Evolutionary conservation across 64 coral and sea anemone genomes (phyloP), one percentile per base, ranked within the genome.

Genomic region (Dendrophyllia cribrosa): DNA sequence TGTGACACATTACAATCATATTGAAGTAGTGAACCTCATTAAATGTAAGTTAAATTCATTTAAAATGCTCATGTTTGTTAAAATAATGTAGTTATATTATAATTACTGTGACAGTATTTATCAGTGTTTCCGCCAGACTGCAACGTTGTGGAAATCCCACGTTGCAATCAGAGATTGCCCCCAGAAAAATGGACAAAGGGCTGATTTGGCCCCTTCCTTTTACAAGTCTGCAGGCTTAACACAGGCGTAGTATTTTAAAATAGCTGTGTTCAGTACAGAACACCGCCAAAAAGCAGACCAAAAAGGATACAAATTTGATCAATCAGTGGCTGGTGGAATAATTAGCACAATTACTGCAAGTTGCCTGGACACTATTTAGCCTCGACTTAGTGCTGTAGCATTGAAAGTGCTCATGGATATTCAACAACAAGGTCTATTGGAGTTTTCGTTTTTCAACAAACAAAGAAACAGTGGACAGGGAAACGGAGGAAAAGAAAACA

Each of bases 21-120:
- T 93, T 75, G 97, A 98, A 93, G 97, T 98, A 71, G 97, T 98
- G 59, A 89, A 93, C 82, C 91, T 98, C 21, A 98, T 98, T 26
- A 98, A 98, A 86, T 91, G 96, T 98, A 93, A 95, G 95, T 93
- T 48, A 15, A 46, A 0, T 82, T 81, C 9, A 34, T 34, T 34
- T 34, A 34, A 34, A 34, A 34, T 34, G 34, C 34, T 34, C 34
- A 34, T 34, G 34, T 34, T 34, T 34, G 34, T 2, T 34, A 34
- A 34, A 34, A 34, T 5, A 78, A 34, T 34, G 0, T 34, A 34
- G 34, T 17, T 61, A 60, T 61, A 12, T 34, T 61, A 12, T 61
- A 17, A 12, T 61, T 9, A 12, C 59, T 3, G 9, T 61, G 16
- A 14, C 12, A 10, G 63, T 8, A 5, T 66, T 15, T 19, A n/a